Evolutionary conservation across 2,797 vertebrate genomes (phyloP), one percentile per base, ranked within the genome.

Genomic region (Phrynocephalus vlangalii): DNA sequence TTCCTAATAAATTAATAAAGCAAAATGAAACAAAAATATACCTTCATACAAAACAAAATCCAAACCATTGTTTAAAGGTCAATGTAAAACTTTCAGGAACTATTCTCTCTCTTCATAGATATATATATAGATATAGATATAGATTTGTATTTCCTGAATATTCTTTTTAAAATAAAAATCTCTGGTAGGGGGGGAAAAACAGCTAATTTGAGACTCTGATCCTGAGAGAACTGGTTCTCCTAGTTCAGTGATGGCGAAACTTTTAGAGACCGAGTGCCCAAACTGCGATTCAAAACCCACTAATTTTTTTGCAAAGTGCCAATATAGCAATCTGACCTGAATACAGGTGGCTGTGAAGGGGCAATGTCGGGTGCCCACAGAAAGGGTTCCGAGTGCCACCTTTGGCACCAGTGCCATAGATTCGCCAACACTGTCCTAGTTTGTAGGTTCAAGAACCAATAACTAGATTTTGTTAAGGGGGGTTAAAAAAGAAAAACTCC

Each of bases 1-100:
- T 94, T 95, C 94, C 95, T 95, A 96, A 95, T 96, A 97, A 96
- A 96, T 96, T 96, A 97, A 81, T 77, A 20, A 79, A 84, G 50
- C 60, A 80, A 16, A 88, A 95, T 93, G 94, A 93, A 95, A 94
- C 87, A 95, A 95, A 94, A 93, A 22, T 56, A 38, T 20, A 94
- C 88, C 89, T 93, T 73, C 91, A 92, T 90, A 92, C 78, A 95
- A 95, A 96, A 96, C 94, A 93, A 95, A 95, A 90, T 91, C 92
- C 94, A 95, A 96, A 94, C 73, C 89, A 94, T 84, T 87, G 48
- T 90, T 84, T 63, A 63, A 63, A 94, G 92, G 94, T 91, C 93
- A 94, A 92, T 91, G 92, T 93, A 94, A 94, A 93, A 91, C 86
- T 87, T 95, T 95, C 94, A 94, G 94, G 93, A 95, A 96, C 90